Evolutionary conservation across 2,797 vertebrate species (phyloP).

Genomic region (Myotis daubentonii): DNA sequence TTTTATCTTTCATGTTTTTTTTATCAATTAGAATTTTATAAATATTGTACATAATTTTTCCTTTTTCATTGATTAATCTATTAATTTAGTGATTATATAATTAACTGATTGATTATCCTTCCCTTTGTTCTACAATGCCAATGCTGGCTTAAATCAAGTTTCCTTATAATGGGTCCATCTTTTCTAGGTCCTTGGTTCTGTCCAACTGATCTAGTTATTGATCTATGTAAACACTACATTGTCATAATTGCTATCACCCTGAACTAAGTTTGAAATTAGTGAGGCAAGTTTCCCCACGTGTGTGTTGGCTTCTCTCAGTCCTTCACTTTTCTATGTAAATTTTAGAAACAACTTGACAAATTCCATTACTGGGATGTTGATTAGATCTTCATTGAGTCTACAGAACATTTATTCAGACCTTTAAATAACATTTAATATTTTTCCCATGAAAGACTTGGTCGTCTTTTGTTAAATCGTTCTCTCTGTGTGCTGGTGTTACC

Average conservation of each 20-base stretch:
- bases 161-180: neutral
- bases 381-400: neutral
- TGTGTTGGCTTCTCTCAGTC: neutral
- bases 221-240: neutral
- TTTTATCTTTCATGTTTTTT: constrained; percentile 13
- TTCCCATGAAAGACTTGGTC: neutral
- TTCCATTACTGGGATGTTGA: neutral
- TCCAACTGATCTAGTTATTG: neutral
- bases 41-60: neutral
- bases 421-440: neutral
- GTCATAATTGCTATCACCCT: neutral
- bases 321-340: neutral
- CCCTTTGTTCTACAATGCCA: neutral
- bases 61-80: neutral
- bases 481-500: neutral
- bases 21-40: neutral
- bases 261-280: neutral
- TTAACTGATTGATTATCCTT: neutral
- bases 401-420: neutral
- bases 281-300: neutral
- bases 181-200: neutral
- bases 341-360: neutral
- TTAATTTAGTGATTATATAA: neutral
- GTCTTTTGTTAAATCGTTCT: constrained; percentile 3
- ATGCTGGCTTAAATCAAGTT: neutral